Evolutionary conservation across 2,888 invertebrate genomes (phyloP).

Genomic region (Fissipunctia ypsillon): DNA sequence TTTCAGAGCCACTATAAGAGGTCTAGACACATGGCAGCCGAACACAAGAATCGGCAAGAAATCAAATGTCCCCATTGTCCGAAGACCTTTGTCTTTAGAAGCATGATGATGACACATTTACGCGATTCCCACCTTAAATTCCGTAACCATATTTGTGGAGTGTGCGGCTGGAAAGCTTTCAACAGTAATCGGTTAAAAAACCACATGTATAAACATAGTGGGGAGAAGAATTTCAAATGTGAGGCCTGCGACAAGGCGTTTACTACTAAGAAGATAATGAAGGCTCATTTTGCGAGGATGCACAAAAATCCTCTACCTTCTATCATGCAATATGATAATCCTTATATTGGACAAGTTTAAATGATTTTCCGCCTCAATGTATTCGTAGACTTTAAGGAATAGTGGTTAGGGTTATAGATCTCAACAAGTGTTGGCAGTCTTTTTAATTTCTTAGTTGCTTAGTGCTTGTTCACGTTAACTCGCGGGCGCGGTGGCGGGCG

Average conservation of each 20-base stretch:
- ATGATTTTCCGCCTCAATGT: background rate
- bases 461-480: too few species aligned
- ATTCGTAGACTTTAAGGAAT: background rate
- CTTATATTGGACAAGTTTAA: constrained; percentile 72
- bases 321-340: constrained; percentile 74
- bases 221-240: constrained; percentile 87
- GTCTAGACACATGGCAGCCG: constrained; percentile 84
- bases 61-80: constrained; percentile 87
- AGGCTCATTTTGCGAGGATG: constrained; percentile 84
- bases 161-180: constrained; percentile 86
- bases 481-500: too few species aligned
- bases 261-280: constrained; percentile 86
- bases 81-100: constrained; percentile 85
- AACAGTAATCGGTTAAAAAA: constrained; percentile 88
- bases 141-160: constrained; percentile 81
- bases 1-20: constrained; percentile 86
- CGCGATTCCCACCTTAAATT: constrained; percentile 85
- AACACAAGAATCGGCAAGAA: constrained; percentile 83
- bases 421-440: background rate
- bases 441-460: background rate
- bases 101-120: constrained; percentile 88
- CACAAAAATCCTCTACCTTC: constrained; percentile 76
- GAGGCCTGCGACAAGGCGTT: constrained; percentile 85
- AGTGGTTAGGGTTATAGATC: constrained; percentile 5
- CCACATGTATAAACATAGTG: constrained; percentile 88